Evolutionary conservation across 2,113 vertebrate genomes (phyloP), one percentile per base, ranked within the genome.

Genomic region (Motacilla tschutschensis): DNA sequence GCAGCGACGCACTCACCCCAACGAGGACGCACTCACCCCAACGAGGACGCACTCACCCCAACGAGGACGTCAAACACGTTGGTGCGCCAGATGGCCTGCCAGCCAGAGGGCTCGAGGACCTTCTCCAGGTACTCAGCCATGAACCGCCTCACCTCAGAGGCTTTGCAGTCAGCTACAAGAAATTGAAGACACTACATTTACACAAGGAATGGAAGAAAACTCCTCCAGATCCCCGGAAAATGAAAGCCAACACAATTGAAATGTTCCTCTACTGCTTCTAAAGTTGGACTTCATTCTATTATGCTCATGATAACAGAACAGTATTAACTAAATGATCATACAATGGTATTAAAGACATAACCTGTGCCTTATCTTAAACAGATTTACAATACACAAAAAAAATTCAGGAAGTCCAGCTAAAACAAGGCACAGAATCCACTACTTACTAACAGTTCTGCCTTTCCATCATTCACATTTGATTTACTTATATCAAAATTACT

Each of bases 121-220:
- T 99, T 98, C 95, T 98, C 98, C 95, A 99, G 95, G 94, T 99
- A 99, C 83, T 99, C 98, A n/a, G 98, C 96, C 53, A 95, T 98
- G 94, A 99, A 99, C 65, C 95, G 95, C 80, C 96, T 97, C 48
- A 98, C 98, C 88, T 99, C 99, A 10, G 98, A 99, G 36, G 98
- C 98, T 75, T 98, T 99, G 94, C 98, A 98, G 91, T 99, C 99
- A 85, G 98, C 99, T 99, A 63, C 50, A 78, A 50, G 26, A 84
- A 94, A 82, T 66, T 13, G 41, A 84, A 83, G 33, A 80, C 29
- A 83, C 17, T 18, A 44, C 44, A 66, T 33, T 78, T 48, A 82
- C 36, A 46, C 33, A 77, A 36, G 17, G 35, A 86, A 78, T 55
- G 20, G 44, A 66, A 46, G 38, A 47, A 38, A 41, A 83, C 21